Percentiles rank a stretch among this genome's conserved stretches.
These are phyloP conservation scores for Melanerpes aurifrons DNA, from an alignment of 2,113 vertebrate genomes.

Conservation along the genomic window DNA sequence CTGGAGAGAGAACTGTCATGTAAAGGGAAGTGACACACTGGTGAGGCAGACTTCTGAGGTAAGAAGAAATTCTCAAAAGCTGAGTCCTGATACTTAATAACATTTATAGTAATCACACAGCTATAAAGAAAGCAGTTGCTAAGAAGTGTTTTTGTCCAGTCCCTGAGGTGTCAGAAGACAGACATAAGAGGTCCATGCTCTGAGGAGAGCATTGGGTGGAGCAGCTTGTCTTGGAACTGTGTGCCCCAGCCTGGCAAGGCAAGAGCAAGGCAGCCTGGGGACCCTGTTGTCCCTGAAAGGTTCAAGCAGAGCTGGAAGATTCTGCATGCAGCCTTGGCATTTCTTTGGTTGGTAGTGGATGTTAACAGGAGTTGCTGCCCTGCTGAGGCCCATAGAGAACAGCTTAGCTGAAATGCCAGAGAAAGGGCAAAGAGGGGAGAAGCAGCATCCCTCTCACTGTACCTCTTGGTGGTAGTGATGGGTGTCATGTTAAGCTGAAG, in stretches of 20 bases:
- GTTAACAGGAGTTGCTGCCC: background rate
- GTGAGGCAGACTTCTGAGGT: background rate
- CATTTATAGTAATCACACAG: background rate
- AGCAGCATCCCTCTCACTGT: background rate
- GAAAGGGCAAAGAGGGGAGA: background rate
- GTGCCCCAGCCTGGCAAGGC: background rate
- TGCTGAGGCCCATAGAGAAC: background rate
- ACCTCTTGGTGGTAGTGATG: background rate
- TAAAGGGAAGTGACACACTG: background rate
- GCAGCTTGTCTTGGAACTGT: background rate
- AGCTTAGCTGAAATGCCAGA: background rate
- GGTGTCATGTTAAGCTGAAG: background rate
- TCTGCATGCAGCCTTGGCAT: background rate
- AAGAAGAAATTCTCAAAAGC: background rate
- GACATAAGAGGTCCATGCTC: background rate
- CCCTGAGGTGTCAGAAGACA: background rate
- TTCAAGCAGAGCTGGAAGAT: background rate
- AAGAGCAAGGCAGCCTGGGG: background rate
- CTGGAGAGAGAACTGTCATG: background rate
- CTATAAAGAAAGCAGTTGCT: background rate
- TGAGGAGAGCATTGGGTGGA: rapidly evolving
- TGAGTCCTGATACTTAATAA: background rate
- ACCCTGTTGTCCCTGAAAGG: background rate
- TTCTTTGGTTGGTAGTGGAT: background rate
- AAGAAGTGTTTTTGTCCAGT: background rate